Evolutionary conservation across 2,113 vertebrate species (phyloP).

Genomic region (Raja brachyura): DNA sequence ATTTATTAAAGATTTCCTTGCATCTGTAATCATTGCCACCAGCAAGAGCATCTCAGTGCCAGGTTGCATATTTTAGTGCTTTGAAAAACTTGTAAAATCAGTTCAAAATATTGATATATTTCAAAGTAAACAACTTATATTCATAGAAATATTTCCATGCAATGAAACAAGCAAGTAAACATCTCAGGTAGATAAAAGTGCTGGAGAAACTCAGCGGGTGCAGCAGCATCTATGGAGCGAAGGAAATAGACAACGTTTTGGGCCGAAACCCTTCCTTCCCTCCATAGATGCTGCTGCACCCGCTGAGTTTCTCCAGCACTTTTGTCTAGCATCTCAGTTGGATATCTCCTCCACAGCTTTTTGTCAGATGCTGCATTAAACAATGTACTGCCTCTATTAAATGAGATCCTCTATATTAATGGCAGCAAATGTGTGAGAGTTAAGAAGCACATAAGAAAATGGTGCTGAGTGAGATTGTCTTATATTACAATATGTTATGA

Average conservation of each 20-base stretch:
- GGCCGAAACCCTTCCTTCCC: too few species aligned
- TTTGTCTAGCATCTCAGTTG: background rate
- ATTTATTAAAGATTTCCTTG: background rate
- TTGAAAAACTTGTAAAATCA: constrained; percentile 26
- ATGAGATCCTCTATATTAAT: background rate
- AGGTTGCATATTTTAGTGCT: background rate
- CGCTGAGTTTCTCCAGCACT: too few species aligned
- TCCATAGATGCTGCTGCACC: too few species aligned
- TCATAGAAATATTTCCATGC: background rate
- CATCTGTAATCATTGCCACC: background rate
- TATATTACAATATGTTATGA: background rate
- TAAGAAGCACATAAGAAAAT: background rate
- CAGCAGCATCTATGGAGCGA: too few species aligned
- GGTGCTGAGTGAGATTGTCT: background rate
- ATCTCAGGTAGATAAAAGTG: background rate
- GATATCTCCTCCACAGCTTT: background rate
- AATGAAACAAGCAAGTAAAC: background rate
- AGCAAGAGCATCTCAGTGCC: background rate
- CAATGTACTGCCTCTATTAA: background rate
- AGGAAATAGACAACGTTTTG: too few species aligned
- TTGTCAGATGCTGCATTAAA: background rate
- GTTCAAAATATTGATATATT: constrained; percentile 25
- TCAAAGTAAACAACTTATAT: constrained; percentile 21
- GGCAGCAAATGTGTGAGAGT: background rate
- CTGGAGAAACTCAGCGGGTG: too few species aligned